These are phyloP conservation scores for Neoscelio sp. DNA, from an alignment of 2,888 invertebrate species.

Conservation along the genomic window DNA sequence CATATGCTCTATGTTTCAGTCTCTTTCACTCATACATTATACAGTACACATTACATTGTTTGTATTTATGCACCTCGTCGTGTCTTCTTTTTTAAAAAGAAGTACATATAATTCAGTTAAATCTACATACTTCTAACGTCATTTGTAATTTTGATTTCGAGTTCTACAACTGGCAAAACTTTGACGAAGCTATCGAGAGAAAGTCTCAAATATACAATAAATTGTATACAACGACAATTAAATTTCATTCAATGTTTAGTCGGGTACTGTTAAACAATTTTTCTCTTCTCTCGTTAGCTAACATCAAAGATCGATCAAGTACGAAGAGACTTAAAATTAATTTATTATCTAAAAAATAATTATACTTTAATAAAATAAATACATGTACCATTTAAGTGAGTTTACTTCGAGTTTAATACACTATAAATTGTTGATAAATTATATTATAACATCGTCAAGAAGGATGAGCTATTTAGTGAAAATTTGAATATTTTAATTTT, in stretches of 20 bases:
- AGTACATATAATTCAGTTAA: constrained; percentile 23
- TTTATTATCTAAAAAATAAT: constrained; percentile 5
- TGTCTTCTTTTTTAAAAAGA: constrained; percentile 56
- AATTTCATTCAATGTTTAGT: too few relatives aligned
- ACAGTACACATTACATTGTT: constrained; percentile 61
- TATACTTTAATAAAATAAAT: too few relatives aligned
- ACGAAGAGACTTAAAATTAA: background rate
- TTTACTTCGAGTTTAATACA: too few relatives aligned
- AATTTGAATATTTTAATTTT: background rate
- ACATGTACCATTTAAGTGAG: too few relatives aligned
- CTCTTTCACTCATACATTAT: constrained; percentile 63
- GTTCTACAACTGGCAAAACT: constrained; percentile 39
- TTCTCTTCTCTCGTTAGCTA: background rate
- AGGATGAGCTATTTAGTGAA: too few relatives aligned
- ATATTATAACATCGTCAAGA: too few relatives aligned
- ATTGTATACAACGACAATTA: background rate
- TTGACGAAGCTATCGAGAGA: background rate
- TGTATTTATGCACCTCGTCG: constrained; percentile 51
- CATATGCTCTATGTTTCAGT: constrained; percentile 69
- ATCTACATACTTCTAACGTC: constrained; percentile 49
- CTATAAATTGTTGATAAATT: too few relatives aligned
- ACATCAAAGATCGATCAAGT: background rate
- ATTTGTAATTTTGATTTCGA: constrained; percentile 56
- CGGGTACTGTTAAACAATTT: background rate
- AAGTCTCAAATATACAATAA: background rate